Evolutionary conservation across 92 coral and sea anemone genomes (phyloP).

Genomic region (Siderastrea siderea): DNA sequence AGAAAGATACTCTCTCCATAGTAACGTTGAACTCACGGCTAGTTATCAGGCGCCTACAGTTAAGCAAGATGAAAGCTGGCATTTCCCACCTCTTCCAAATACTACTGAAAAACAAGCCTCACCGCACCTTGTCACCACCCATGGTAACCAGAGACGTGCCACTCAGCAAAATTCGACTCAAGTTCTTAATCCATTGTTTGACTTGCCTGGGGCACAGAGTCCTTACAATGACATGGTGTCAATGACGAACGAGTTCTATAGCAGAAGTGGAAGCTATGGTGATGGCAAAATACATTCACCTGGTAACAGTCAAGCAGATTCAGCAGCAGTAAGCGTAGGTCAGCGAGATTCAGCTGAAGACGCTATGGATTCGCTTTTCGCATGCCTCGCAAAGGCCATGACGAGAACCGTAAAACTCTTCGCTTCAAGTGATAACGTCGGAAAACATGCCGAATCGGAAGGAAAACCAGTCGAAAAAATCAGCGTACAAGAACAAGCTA

Average conservation of each 20-base stretch:
- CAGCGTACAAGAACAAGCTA: constrained; percentile 5
- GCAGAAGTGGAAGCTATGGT: neutral
- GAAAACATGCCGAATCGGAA: neutral
- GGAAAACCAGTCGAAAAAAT: neutral
- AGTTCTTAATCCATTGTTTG: neutral
- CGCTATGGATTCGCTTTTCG: neutral
- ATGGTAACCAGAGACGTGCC: neutral
- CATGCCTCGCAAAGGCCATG: neutral
- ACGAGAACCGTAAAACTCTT: neutral
- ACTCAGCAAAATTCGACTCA: neutral
- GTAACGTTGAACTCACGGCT: neutral
- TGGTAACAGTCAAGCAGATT: neutral
- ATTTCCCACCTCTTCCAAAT: neutral
- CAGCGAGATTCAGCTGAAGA: neutral
- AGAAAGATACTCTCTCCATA: constrained; percentile 9
- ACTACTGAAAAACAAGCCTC: neutral
- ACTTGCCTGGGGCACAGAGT: neutral
- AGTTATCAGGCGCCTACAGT: neutral
- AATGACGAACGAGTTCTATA: neutral
- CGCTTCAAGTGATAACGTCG: neutral
- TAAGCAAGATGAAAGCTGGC: constrained; percentile 16
- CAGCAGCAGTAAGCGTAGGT: neutral
- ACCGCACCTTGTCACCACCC: neutral
- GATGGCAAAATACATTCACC: neutral
- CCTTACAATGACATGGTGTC: neutral